Base-by-base conservation (phyloP, 2,113 vertebrate species). In the Salvator merianae region DNA sequence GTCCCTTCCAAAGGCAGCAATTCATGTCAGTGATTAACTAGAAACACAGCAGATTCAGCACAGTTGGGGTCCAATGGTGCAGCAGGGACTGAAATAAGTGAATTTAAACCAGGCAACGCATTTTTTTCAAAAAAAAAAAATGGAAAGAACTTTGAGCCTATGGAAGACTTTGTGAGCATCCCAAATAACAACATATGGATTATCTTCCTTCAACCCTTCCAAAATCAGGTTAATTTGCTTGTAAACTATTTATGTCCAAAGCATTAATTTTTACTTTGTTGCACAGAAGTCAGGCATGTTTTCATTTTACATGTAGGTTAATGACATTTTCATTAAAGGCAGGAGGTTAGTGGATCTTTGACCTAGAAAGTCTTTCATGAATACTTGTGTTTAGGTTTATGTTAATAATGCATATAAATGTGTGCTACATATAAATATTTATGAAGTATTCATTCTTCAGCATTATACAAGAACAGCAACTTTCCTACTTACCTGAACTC, bases 21-120 rank as follows among this genome's bases (percentile, higher is more conserved):
- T 72, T 88, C 62, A 1, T 38, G 81, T 47, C 87, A 82, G 66
- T 79, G 84, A 91, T 90, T 75, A 94, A 86, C 77, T 77, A 62
- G 83, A 85, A 87, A 24, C 66, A 36, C 40, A 88, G 80, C 76
- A 84, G 81, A 88, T 83, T 32, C 82, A 82, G 89, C 78, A 86
- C 83, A 91, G 63, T 77, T 87, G 84, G 88, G 86, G 77, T 66
- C 77, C 79, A 89, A 77, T 36, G 81, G 83, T 85, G 75, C 84
- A 89, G 40, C 28, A 43, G 20, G 62, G 86, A 86, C 40, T 36
- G 32, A 84, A 89, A 47, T n/a, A 83, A 84, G 32, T 53, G 83
- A 87, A 90, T 84, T 84, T 81, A 86, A 90, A 87, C 90, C 12
- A 87, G 59, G 81, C 20, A 65, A 7, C 16, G 24, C 18, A 77